Evolutionary conservation across 2,888 invertebrate species (phyloP), one percentile per base, ranked within the genome.

Genomic region (Platerodrilus igneus): DNA sequence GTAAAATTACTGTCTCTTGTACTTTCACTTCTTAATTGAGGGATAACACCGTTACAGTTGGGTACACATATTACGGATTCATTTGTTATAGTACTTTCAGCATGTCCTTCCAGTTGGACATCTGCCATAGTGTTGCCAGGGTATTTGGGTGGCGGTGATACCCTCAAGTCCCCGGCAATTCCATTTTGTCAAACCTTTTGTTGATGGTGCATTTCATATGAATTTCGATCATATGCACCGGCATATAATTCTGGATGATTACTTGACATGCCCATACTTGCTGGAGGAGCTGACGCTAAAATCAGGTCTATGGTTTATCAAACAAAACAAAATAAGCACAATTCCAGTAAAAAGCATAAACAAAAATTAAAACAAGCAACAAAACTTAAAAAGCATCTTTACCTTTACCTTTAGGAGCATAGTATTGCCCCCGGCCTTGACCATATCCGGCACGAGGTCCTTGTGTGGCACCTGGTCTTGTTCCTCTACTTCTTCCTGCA

Each of bases 181-280:
- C 56, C 61, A 51, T 64, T 60, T 59, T 70, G 75, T 78, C 76
- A 78, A 68, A 77, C 83, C 71, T 84, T 83, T 64, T 83, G 81
- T 47, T 45, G 45, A 47, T 83, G 77, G n/a, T n/a, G n/a, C 83
- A 85, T 81, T 73, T 84, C 85, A 71, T 81, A 81, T 58, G 79
- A 74, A 66, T 78, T 75, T 50, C 70, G 55, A 58, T 79, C 78
- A 71, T 83, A 83, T 43, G 84, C 84, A 57, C 80, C 80, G 48
- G 84, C 83, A 70, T 84, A 84, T 43, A 80, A 72, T 66, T 82
- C 81, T 43, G 73, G 72, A 53, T 69, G 74, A 54, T 67, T 74
- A 61, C 60, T 73, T 71, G 53, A 55, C 37, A 45, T 56, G 45
- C 53, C 58, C 49, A 54, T 53, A 23, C 53, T 50, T 4, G 56